Base-by-base conservation (phyloP, 2,888 invertebrate species). In the Alsophila aescularia region DNA sequence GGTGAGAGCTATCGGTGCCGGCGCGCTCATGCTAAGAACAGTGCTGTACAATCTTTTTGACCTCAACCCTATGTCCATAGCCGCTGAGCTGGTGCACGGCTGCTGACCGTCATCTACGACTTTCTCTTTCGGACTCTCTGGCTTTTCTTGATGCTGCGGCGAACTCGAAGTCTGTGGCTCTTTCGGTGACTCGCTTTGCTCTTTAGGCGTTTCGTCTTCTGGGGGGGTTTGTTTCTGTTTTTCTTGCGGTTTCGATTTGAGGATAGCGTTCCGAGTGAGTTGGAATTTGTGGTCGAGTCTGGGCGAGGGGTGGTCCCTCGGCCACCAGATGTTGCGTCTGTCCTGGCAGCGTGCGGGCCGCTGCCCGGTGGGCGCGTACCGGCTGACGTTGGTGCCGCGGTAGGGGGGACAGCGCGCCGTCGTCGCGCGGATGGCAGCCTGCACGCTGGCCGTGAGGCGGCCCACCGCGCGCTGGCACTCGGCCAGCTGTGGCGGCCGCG, bases 41-140 rank as follows among this genome's bases (percentile, higher is more conserved):
- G 93, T 92, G 62, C 93, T 91, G 70, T 93, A 93, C 2, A 92
- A 73, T n/a, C 92, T 85, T 63, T 91, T 92, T 63, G 88, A 85
- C 43, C 79, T 76, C 31, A 83, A 59, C 13, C 81, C 82, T 0
- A 71, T 67, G 14, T 88, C 87, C 29, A 78, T 64, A 10, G 80
- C 77, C 2, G 83, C 84, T 7, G 84, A 72, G 59, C 85, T 88
- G 8, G 87, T 87, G 5, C 85, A 85, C 5, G 88, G 84, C 36
- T 76, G 55, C 62, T 87, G 81, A 9, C 68, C 78, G 41, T 86
- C 87, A 2, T 69, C 64, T 2, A 74, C 67, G 7, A 77, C 71
- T 31, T 80, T 75, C 48, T 77, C 82, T 52, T 67, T 70, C 1
- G 69, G 58, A 42, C 64, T 73, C 10, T 83, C 82, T n/a, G 65